These are phyloP conservation scores for Conchocele bisecta DNA, from an alignment of 2,888 invertebrate genomes.

Conservation along the genomic window DNA sequence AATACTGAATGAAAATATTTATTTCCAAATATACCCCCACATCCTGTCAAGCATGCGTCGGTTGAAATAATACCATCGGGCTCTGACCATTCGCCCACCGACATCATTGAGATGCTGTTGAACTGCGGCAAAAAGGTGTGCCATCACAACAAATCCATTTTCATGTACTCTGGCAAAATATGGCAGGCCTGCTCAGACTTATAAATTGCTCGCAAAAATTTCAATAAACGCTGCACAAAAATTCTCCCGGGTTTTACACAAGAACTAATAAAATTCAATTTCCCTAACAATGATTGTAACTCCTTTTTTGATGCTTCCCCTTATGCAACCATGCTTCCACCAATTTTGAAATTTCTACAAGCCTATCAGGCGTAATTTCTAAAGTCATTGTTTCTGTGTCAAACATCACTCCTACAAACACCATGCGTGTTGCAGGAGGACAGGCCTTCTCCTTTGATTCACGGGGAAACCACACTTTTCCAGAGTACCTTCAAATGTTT, in stretches of 20 bases:
- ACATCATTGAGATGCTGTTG: constrained; percentile 29
- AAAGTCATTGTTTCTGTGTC: background rate
- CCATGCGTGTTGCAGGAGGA: background rate
- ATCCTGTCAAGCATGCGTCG: constrained; percentile 28
- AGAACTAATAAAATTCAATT: constrained; percentile 31
- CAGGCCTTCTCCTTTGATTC: background rate
- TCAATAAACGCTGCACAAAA: constrained; percentile 12
- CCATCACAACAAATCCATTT: constrained; percentile 31
- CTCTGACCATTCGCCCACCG: constrained; percentile 20
- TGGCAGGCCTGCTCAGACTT: background rate
- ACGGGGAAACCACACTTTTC: background rate
- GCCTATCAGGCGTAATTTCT: background rate
- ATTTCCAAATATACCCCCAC: constrained; percentile 17
- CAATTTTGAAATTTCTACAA: background rate
- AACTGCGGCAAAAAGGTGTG: constrained; percentile 24
- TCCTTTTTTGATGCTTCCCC: constrained; percentile 7
- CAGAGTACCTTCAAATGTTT: background rate
- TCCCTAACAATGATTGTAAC: constrained; percentile 25
- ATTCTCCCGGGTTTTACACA: constrained; percentile 27
- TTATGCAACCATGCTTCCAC: constrained; percentile 17
- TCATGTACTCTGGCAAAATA: background rate
- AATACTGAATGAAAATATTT: constrained; percentile 19
- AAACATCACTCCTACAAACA: background rate
- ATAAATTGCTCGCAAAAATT: constrained; percentile 7
- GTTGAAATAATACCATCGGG: constrained; percentile 25